Evolutionary conservation across 2,113 vertebrate genomes (phyloP).

Genomic region (Percopsis transmontana): DNA sequence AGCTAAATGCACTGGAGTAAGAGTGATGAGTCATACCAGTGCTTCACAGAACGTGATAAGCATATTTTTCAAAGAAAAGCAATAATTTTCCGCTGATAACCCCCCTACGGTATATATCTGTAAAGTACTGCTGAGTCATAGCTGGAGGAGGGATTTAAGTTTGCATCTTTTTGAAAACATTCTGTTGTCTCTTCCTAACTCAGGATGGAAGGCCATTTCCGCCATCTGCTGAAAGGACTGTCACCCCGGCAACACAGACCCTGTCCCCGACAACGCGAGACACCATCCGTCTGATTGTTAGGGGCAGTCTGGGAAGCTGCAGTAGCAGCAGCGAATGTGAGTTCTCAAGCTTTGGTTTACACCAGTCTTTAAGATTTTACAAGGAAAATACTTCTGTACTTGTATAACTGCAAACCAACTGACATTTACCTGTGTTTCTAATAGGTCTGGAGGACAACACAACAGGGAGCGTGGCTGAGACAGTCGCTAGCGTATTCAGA

Average conservation of each 20-base stretch:
- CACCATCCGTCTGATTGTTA: conserved; percentile 93
- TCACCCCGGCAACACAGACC: conserved; percentile 78
- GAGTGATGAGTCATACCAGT: conserved; percentile 43
- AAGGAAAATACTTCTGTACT: neutral
- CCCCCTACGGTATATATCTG: conserved; percentile 41
- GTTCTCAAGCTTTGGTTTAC: conserved; percentile 45
- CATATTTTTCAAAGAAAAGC: conserved; percentile 37
- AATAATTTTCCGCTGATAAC: conserved; percentile 50
- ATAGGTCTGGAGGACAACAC: conserved; percentile 93
- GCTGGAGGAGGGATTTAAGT: conserved; percentile 50
- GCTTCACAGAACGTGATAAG: conserved; percentile 25
- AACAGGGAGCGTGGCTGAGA: conserved; percentile 91
- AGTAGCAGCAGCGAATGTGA: conserved; percentile 98
- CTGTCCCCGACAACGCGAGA: conserved; percentile 85
- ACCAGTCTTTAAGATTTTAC: neutral
- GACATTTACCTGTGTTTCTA: conserved; percentile 31
- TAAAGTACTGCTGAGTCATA: conserved; percentile 57
- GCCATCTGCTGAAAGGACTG: conserved; percentile 78
- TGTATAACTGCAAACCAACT: conserved; percentile 8
- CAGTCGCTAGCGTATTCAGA: conserved; percentile 88
- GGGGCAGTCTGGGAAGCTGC: conserved; percentile 96
- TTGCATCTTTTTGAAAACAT: conserved; percentile 39
- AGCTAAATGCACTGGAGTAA: conserved; percentile 16
- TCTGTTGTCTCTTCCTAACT: conserved; percentile 65
- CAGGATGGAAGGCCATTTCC: conserved; percentile 86